A percentile compares a stretch with the other conserved stretches of the same genome.
Conservation (phyloP, 2,888 invertebrate genomes). For the Eupithecia abbreviata region DNA sequence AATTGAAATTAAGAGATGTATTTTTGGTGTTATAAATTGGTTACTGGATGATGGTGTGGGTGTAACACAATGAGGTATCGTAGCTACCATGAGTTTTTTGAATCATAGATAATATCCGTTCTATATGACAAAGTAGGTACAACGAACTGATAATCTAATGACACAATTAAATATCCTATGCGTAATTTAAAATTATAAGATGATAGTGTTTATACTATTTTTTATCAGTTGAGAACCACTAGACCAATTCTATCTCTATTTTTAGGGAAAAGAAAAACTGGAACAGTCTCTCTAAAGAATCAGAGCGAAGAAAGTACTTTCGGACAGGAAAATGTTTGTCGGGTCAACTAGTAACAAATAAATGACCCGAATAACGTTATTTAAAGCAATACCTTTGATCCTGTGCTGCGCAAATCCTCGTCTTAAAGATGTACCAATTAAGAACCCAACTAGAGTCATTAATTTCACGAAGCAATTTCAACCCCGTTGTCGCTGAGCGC, state of each 20-base stretch:
- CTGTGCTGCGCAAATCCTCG: slow-evolving; percentile 47
- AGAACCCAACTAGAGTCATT: slow-evolving; percentile 50
- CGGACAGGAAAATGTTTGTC: neutral
- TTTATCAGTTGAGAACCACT: neutral
- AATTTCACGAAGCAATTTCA: slow-evolving; percentile 45
- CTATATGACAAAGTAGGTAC: neutral
- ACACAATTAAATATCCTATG: neutral
- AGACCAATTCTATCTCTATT: neutral
- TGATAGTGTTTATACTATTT: neutral
- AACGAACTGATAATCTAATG: neutral
- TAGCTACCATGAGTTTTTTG: neutral
- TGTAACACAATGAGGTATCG: neutral
- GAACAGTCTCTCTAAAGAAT: neutral
- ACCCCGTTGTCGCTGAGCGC: slow-evolving; percentile 48
- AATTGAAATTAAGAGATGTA: slow-evolving; percentile 29
- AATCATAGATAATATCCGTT: neutral
- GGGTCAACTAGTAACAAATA: neutral
- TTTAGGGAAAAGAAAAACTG: neutral
- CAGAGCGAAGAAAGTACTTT: neutral
- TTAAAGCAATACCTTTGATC: slow-evolving; percentile 16
- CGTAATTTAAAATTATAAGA: neutral
- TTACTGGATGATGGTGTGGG: slow-evolving; percentile 6
- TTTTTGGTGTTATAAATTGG: slow-evolving; percentile 20
- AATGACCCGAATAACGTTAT: neutral
- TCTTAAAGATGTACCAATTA: slow-evolving; percentile 62